phyloP scores from a whole-genome alignment of 2,113 vertebrate genomes.

The Psophia crepitans region DNA sequence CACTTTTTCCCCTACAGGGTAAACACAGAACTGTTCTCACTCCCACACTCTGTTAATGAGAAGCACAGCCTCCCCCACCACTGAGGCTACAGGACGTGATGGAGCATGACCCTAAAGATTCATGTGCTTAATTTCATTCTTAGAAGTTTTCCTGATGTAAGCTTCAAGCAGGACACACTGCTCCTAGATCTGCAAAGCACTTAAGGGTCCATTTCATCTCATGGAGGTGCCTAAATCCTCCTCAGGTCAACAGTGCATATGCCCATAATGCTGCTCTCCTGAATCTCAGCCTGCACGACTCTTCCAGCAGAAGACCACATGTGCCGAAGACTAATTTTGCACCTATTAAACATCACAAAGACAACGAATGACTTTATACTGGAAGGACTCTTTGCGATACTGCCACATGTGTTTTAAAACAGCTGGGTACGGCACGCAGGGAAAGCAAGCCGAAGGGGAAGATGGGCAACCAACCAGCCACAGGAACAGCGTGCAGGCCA shows the following conservation, averaged over 20 bases:
- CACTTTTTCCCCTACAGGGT: neutral
- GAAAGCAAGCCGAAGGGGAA: neutral
- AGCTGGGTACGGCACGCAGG: neutral
- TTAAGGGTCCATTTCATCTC: rapidly evolving
- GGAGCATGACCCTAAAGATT: neutral
- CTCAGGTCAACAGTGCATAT: neutral
- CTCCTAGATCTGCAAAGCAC: neutral
- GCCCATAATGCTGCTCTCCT: neutral
- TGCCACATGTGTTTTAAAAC: neutral
- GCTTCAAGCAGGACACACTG: neutral
- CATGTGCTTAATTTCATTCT: neutral
- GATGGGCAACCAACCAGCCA: neutral
- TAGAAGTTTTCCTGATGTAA: neutral
- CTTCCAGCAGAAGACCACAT: neutral
- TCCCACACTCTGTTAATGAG: neutral
- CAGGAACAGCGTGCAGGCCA: neutral
- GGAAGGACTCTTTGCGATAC: neutral
- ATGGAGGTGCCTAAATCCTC: neutral
- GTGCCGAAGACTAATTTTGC: neutral
- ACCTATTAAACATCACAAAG: neutral
- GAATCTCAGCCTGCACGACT: rapidly evolving
- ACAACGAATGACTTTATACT: neutral
- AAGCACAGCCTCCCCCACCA: neutral
- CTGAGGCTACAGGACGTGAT: rapidly evolving
- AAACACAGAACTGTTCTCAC: neutral